These are phyloP conservation scores for Tipula lateralis DNA, from an alignment of 2,888 invertebrate species.

Conservation along the genomic window DNA sequence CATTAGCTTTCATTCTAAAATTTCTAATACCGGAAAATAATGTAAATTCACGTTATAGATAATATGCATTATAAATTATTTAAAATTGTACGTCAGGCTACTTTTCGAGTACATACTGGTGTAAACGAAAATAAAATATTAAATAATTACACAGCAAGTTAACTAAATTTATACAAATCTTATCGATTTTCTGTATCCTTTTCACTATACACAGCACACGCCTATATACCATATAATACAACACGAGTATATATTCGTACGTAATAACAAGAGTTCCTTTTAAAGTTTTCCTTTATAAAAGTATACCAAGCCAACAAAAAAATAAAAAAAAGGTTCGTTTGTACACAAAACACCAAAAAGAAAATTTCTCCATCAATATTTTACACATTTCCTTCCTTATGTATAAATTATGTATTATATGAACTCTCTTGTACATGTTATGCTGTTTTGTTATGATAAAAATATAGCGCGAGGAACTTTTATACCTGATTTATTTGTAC, in stretches of 20 bases:
- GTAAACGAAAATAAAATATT: neutral
- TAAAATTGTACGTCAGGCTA: too few species aligned
- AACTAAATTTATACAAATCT: neutral
- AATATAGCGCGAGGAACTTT: neutral
- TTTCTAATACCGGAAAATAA: too few species aligned
- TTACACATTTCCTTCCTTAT: constrained; percentile 28
- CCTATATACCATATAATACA: neutral
- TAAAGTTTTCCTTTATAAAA: neutral
- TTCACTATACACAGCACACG: neutral
- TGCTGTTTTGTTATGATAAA: neutral
- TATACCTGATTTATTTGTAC: neutral
- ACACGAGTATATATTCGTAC: too few species aligned
- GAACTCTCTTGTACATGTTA: neutral
- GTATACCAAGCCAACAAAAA: neutral
- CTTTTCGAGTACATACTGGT: too few species aligned
- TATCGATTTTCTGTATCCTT: constrained; percentile 7
- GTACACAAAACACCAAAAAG: neutral
- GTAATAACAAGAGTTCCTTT: neutral
- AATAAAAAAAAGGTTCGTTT: neutral
- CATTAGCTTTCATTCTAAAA: too few species aligned
- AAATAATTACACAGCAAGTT: neutral
- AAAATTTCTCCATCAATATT: constrained; percentile 26
- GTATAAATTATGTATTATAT: neutral
- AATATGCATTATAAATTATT: too few species aligned
- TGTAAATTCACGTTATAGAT: too few species aligned